Evolutionary conservation across 2,888 invertebrate genomes (phyloP), one percentile per base, ranked within the genome.

Genomic region (Rhingia rostrata): DNA sequence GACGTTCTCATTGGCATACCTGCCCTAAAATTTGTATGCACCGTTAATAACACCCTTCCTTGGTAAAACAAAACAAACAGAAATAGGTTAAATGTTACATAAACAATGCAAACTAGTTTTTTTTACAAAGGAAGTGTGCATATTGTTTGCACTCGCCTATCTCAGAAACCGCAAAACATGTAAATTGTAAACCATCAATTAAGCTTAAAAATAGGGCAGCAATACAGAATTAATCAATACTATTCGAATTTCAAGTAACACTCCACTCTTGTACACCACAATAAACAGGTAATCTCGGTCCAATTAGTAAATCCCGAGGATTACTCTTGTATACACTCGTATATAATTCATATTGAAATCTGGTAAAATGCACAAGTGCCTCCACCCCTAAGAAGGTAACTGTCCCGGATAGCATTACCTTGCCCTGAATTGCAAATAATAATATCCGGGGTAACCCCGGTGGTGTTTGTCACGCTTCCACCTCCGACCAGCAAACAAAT

Each of bases 261-360:
- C 69, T 63, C 54, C 41, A 53, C 51, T 53, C 47, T 37, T 41
- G 45, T 61, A 39, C 56, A 64, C 61, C 82, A 66, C 39, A 77
- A 70, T 67, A 54, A 78, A 74, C 58, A 74, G 64, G 69, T 83
- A 83, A 79, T 83, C 72, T 79, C 64, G 35, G 69, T 58, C 79
- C 73, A 84, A 84, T 84, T 79, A 84, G 74, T 58, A 79, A 64
- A 79, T 74, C 69, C 73, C 49, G 63, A 79, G 53, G 32, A 79
- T 83, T 79, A 66, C 39, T 82, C 66, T 60, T 45, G 12, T 47
- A 30, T 41, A 49, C 30, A 41, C 32, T 30, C 53, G 43, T 72
- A 30, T 39, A 54, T 39, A 22, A 22, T 22, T 22, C 22, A 22
- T 22, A 22, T 2, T 2, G 2, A 22, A 2, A 22, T 22, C 1